Evolutionary conservation across 2,797 vertebrate species (phyloP), one percentile per base, ranked within the genome.

Genomic region (Notamacropus eugenii): DNA sequence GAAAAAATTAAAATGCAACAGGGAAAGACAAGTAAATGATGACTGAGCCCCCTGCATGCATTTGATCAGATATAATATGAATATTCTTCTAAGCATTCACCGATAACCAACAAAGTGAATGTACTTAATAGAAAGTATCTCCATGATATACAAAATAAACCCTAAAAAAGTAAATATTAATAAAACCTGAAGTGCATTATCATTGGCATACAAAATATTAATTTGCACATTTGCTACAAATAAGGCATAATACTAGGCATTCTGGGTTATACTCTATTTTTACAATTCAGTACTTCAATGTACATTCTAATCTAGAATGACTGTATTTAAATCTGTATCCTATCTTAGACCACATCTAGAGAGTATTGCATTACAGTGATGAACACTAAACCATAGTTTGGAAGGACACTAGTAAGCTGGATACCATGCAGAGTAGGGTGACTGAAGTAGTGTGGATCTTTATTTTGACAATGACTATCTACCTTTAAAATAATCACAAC

Each of bases 401-500:
- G 6, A 58, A 87, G 28, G 12, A 82, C 1, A 5, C 0, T 58
- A 24, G 90, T 95, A 58, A 3, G 24, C 34, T 59, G 50, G 55
- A 92, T 0, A 92, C 1, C 87, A 28, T 91, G 93, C 91, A 59
- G 90, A 19, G 29, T 95, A 94, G 27, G 90, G 3, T 55, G 29
- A 90, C 3, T 62, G 11, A 29, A 0, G 3, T 59, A 29, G 12
- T 90, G 90, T 94, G 28, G 90, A 58, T 12, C 0, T 24, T 58
- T 96, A 94, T 90, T 59, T 34, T 90, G 91, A 8, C 34, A 57
- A 0, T 94, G 91, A 94, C 16, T 62, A 10, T 92, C 24, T 87
- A 19, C 54, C 90, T 24, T 90, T 55, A 67, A 27, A 34, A 55
- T 19, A 90, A 90, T 95, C 82, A 34, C 31, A 96, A 34, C 40